A percentile compares a stretch with the other conserved stretches of the same genome.
Evolutionary conservation across 2,888 invertebrate species (phyloP).

Genomic region (Leptura quadrifasciata): DNA sequence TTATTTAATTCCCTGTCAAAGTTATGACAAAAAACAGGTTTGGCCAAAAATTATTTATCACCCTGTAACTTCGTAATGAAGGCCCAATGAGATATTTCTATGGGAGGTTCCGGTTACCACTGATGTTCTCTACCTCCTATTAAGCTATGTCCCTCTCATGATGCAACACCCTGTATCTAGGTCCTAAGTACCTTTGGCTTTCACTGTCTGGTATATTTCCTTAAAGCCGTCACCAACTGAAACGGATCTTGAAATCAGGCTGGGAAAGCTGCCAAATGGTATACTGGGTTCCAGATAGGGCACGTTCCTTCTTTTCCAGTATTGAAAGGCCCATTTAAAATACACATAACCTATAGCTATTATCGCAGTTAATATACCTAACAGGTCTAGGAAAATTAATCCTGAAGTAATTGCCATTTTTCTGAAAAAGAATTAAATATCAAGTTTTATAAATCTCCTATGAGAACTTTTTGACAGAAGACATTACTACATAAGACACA

Average conservation of each 20-base stretch:
- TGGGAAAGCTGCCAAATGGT: background rate
- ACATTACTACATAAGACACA: too few relatives aligned
- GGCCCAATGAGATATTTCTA: too few relatives aligned
- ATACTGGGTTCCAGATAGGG: constrained; percentile 6
- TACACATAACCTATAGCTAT: background rate
- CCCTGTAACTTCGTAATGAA: too few relatives aligned
- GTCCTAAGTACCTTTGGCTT: constrained; percentile 38
- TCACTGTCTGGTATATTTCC: background rate
- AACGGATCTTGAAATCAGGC: background rate
- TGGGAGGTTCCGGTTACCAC: too few relatives aligned
- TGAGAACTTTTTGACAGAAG: too few relatives aligned
- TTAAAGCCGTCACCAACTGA: background rate
- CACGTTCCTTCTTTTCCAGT: constrained; percentile 18
- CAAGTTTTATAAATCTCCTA: too few relatives aligned
- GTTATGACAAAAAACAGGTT: too few relatives aligned
- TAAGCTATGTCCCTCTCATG: too few relatives aligned
- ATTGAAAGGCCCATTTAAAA: constrained; percentile 12
- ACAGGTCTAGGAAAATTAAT: background rate
- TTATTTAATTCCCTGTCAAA: too few relatives aligned
- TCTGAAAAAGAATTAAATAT: background rate
- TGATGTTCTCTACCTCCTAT: too few relatives aligned
- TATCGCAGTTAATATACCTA: background rate
- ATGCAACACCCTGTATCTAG: too few relatives aligned
- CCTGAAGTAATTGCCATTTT: background rate
- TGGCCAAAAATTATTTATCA: too few relatives aligned